Base-by-base conservation (phyloP, 2,113 vertebrate genomes). In the Nanorana parkeri region DNA sequence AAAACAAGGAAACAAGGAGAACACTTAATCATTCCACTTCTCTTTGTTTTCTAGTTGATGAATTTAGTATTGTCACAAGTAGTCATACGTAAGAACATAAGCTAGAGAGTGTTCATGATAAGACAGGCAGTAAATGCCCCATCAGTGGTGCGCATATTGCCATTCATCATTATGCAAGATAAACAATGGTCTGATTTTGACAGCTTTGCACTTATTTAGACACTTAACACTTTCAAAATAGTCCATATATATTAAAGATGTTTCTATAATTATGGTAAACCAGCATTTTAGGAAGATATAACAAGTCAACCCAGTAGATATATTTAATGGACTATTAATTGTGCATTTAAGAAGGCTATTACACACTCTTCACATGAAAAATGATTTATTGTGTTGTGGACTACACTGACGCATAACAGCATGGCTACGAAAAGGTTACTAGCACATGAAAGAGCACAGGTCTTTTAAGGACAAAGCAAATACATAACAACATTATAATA, bases 121-220 rank as follows among this genome's bases (percentile, higher is more conserved):
- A 68, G 77, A 79, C 65, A 68, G 77, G 28, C 56, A 79, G 52
- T 68, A 79, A 79, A 79, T 69, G 65, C 65, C 58, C 58, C 21
- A 68, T 69, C n/a, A 36, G 52, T 60, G 58, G 77, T 56, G 54
- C 29, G 26, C 56, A 68, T 69, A 21, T 41, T 69, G 29, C 77
- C 29, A 79, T 79, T 56, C 67, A 79, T 79, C 65, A 79, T 56
- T 20, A 56, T 68, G 77, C 29, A 68, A 79, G 77, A 79, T 79
- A 79, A 79, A 56, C 21, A 17, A 68, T 47, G 17, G 54, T 58
- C 52, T 17, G 3, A 5, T 20, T 20, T 36, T 47, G 77, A 79
- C 77, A 79, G 66, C 51, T 47, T n/a, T 60, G n/a, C 32, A 60
- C 66, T 23, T 54, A 47, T 79, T 41, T 58, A 67, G 24, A 41